Evolutionary conservation across 2,797 vertebrate species (phyloP), one percentile per base, ranked within the genome.

Genomic region (Hephaestus fuliginosus): DNA sequence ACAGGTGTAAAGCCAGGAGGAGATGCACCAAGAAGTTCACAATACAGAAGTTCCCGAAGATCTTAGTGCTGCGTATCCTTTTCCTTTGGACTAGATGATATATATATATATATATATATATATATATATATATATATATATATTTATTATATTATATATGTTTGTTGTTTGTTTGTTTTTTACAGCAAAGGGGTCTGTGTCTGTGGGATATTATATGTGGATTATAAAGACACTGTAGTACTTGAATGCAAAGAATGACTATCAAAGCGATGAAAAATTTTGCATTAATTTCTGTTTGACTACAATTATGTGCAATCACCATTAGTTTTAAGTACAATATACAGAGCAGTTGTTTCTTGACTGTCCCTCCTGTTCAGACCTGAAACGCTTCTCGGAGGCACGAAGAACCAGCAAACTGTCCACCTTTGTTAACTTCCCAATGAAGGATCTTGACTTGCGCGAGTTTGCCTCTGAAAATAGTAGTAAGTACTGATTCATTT

Each of bases 1-100:
- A 96, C 92, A 97, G 96, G 85, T 99, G 98, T 96, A 97, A 98
- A 96, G 94, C 96, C 92, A 95, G 98, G 86, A 97, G 97, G 49
- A 96, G 96, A 91, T 99, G 98, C 91, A 99, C 96, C 0, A 99
- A 99, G 95, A 99, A 99, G 92, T 99, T 99, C 95, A 99, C 97
- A 56, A 92, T 99, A 93, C 98, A 99, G 95, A 98, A 97, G 93
- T 99, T 99, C 87, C 98, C 98, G 78, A 99, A 98, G 94, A 98
- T 99, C 89, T 92, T 99, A 92, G 98, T 99, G 91, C 96, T 99
- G 72, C 98, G 97, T 99, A 99, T 99, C 98, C 97, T 97, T 96
- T 36, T 83, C 3, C 13, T 51, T 46, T 44, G 25, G 18, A 70
- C 25, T 25, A 25, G 25, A 25, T 25, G 1, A 25, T 25, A 25